Percentiles rank a stretch among this genome's conserved stretches.
Evolutionary conservation across 2,888 invertebrate genomes (phyloP).

Genomic region (Pristionchus maxplancki): DNA sequence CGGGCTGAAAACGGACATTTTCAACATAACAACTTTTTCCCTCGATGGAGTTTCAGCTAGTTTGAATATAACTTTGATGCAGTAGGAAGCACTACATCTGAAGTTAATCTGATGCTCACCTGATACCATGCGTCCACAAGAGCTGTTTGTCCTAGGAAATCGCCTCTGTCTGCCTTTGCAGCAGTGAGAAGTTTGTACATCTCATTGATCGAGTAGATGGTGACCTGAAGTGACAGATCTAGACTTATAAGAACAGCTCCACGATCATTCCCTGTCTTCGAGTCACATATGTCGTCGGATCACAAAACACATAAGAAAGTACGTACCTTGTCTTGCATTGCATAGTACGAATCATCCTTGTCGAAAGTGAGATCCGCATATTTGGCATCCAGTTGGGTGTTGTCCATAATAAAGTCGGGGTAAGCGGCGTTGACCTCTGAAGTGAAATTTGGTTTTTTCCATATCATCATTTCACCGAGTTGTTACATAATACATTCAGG

Average conservation of each 20-base stretch:
- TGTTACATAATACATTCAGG: no score
- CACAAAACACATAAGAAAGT: background rate
- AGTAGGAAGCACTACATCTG: no score
- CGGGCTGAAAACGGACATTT: constrained; percentile 58
- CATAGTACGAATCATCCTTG: constrained; percentile 63
- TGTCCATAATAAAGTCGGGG: constrained; percentile 65
- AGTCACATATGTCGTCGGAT: background rate
- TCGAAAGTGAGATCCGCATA: constrained; percentile 55
- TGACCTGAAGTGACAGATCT: no score
- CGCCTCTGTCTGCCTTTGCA: constrained; percentile 58
- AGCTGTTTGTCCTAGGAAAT: constrained; percentile 70
- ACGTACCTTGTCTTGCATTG: constrained; percentile 58
- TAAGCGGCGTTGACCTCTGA: constrained; percentile 66
- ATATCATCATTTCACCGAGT: background rate
- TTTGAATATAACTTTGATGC: no score
- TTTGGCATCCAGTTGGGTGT: constrained; percentile 57
- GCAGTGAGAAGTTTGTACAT: background rate
- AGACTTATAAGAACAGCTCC: no score
- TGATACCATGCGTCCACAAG: constrained; percentile 74
- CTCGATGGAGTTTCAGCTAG: no score
- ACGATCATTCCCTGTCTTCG: background rate
- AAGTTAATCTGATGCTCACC: constrained; percentile 38
- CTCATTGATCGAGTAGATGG: background rate
- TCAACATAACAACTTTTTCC: no score
- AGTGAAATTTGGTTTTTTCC: background rate